Conservation (phyloP, 2,113 vertebrate genomes). For the Vulpes vulpes region DNA sequence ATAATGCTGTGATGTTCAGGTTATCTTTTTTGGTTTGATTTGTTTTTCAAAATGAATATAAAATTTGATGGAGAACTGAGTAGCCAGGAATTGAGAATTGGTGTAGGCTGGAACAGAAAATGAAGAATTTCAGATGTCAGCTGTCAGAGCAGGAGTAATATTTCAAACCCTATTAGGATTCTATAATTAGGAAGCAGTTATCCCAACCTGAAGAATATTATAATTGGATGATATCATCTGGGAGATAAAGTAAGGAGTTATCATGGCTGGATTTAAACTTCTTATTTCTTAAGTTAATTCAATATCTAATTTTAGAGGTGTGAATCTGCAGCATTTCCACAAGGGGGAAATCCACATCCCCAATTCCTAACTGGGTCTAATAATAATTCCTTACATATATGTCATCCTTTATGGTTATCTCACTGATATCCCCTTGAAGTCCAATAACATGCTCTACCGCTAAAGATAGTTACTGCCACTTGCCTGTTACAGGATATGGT, state of each 20-base stretch:
- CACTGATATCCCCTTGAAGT: not conserved
- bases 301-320: constrained; percentile 68
- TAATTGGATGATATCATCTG: constrained; percentile 65
- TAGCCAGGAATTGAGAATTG: not conserved
- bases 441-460: not conserved
- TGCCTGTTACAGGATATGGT: not conserved
- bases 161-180: constrained; percentile 59
- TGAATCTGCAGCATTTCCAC: constrained; percentile 10
- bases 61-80: not conserved
- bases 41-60: constrained; percentile 41
- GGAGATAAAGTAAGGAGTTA: constrained; percentile 55
- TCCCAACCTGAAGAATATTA: not conserved
- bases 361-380: constrained; percentile 31
- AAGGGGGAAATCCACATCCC: constrained; percentile 6
- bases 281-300: constrained; percentile 69
- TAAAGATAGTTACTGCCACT: not conserved
- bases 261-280: constrained; percentile 62
- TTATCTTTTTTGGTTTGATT: not conserved
- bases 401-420: constrained; percentile 20
- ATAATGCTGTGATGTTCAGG: not conserved
- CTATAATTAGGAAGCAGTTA: constrained; percentile 65
- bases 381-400: constrained; percentile 20
- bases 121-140: constrained; percentile 42
- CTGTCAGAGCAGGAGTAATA: constrained; percentile 21
- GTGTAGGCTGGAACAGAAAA: not conserved